Percentiles rank a stretch among this genome's conserved stretches.
Evolutionary conservation across 2,888 invertebrate genomes (phyloP).

Genomic region (Agrotis puta): DNA sequence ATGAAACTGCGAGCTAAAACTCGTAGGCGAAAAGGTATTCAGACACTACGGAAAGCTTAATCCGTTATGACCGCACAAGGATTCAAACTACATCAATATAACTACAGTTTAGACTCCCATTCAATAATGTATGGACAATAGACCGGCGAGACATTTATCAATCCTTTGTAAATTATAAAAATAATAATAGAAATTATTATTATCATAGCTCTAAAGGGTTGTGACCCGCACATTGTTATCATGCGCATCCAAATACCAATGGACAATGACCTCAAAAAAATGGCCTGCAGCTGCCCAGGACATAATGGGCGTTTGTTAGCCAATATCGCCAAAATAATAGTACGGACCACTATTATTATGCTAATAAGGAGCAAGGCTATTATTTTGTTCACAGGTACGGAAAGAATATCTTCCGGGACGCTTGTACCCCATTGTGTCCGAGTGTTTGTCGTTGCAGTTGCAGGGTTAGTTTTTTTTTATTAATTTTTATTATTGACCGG

Average conservation of each 20-base stretch:
- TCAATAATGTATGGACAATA: constrained; percentile 41
- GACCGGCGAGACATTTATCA: constrained; percentile 22
- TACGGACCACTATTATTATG: constrained; percentile 87
- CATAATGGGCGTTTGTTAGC: constrained; percentile 83
- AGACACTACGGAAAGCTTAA: constrained; percentile 17
- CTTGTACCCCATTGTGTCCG: constrained; percentile 77
- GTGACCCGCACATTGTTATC: constrained; percentile 76
- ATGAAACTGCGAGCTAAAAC: constrained; percentile 25
- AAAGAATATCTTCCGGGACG: constrained; percentile 80
- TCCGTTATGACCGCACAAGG: constrained; percentile 30
- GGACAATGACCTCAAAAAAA: constrained; percentile 84
- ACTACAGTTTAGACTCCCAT: constrained; percentile 21
- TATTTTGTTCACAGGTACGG: constrained; percentile 86
- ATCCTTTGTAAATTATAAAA: constrained; percentile 47
- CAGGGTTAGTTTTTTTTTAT: constrained; percentile 78
- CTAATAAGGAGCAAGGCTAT: constrained; percentile 85
- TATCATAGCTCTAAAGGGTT: constrained; percentile 70
- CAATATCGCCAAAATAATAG: constrained; percentile 87
- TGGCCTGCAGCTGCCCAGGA: constrained; percentile 84
- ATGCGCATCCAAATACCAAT: constrained; percentile 81
- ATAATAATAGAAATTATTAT: constrained; percentile 54
- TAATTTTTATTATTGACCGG: constrained; percentile 76
- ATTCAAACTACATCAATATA: constrained; percentile 18
- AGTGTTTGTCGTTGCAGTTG: constrained; percentile 75
- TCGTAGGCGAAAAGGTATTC: constrained; percentile 50